phyloP scores from a whole-genome alignment of 2,888 invertebrate species.

The Drosophila limbata region DNA sequence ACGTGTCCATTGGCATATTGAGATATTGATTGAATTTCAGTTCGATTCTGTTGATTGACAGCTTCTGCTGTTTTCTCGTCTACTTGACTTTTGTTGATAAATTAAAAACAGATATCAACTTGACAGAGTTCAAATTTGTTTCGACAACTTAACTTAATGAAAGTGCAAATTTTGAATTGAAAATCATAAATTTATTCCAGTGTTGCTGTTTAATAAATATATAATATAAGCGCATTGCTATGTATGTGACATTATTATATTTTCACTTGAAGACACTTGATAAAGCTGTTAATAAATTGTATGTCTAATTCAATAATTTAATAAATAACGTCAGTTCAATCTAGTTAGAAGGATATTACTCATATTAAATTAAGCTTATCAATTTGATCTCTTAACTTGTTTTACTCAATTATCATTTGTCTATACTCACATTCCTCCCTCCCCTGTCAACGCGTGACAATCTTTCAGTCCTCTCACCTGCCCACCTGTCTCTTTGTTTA shows the following conservation, averaged over 20 bases:
- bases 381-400: conserved; percentile 9
- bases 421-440: neutral
- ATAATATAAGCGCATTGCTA: neutral
- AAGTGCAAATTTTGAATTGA: conserved; percentile 10
- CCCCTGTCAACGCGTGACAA: conserved; percentile 7
- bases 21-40: conserved; percentile 62
- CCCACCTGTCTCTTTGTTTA: conserved; percentile 30
- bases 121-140: conserved; percentile 18
- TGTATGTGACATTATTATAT: neutral
- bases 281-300: too few species aligned
- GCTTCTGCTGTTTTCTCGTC: conserved; percentile 6
- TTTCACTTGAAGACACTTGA: neutral
- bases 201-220: neutral
- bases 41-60: conserved; percentile 37
- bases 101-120: conserved; percentile 16
- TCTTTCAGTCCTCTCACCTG: conserved; percentile 19
- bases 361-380: conserved; percentile 16
- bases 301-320: neutral
- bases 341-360: neutral
- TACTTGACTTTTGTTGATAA: conserved; percentile 10
- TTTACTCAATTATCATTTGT: conserved; percentile 10
- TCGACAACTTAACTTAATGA: conserved; percentile 6
- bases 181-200: neutral
- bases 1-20: conserved; percentile 35
- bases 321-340: neutral